Evolutionary conservation across 2,797 vertebrate genomes (phyloP).

Genomic region (Sebastes aleutianus): DNA sequence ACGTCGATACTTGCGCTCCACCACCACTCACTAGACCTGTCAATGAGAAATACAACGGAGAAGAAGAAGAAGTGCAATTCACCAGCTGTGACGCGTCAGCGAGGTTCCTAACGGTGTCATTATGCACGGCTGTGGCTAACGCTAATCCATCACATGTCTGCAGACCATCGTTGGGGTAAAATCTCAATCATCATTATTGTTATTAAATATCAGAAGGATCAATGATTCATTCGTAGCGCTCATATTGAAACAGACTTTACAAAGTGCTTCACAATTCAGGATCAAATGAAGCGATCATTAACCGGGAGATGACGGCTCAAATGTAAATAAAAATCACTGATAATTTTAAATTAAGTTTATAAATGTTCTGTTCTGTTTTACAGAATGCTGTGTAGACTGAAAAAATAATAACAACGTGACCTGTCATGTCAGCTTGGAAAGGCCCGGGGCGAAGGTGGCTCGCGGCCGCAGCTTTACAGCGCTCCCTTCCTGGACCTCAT

Average conservation of each 20-base stretch:
- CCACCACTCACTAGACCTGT: neutral
- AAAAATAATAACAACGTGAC: too few species aligned
- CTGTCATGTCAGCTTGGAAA: too few species aligned
- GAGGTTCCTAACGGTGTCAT: neutral
- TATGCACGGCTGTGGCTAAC: neutral
- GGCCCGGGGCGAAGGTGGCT: too few species aligned
- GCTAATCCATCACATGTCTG: neutral
- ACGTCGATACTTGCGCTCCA: neutral
- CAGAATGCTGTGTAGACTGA: too few species aligned
- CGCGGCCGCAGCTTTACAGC: too few species aligned
- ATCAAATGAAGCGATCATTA: neutral
- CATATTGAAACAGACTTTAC: neutral
- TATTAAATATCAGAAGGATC: neutral
- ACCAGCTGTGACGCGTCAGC: neutral
- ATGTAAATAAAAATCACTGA: too few species aligned
- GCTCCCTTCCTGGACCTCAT: too few species aligned
- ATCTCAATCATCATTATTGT: neutral
- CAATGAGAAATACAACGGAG: neutral
- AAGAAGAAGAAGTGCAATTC: neutral
- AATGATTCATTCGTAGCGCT: neutral
- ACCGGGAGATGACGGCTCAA: neutral
- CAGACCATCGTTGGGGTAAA: neutral
- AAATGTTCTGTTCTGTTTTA: too few species aligned
- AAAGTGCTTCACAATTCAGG: neutral
- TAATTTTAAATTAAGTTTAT: too few species aligned